Evolutionary conservation across 2,888 invertebrate genomes (phyloP).

Genomic region (Coecobrya sp.): DNA sequence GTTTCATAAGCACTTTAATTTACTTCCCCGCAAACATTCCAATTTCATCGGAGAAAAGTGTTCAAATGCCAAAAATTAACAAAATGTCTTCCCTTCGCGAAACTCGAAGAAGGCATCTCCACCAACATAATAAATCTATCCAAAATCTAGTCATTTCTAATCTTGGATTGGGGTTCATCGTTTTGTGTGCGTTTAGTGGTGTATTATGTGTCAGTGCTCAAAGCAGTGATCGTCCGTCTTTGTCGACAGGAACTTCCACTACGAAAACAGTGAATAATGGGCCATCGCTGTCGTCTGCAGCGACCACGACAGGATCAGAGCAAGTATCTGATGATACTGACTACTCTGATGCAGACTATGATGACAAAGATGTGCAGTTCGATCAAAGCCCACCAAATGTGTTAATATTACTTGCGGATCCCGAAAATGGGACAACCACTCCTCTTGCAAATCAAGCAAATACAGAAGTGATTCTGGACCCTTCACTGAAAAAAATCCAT

Average conservation of each 20-base stretch:
- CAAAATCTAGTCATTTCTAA: slow-evolving; percentile 72
- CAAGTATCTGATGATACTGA: slow-evolving; percentile 63
- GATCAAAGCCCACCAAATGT: slow-evolving; percentile 82
- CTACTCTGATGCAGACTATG: slow-evolving; percentile 80
- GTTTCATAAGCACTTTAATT: neutral
- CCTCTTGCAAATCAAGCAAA: slow-evolving; percentile 79
- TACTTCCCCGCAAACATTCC: neutral
- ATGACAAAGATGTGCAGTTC: slow-evolving; percentile 82
- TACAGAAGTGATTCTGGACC: slow-evolving; percentile 79
- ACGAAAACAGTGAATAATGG: slow-evolving; percentile 58
- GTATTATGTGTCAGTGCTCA: slow-evolving; percentile 65
- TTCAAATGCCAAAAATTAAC: slow-evolving; percentile 10
- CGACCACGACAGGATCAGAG: slow-evolving; percentile 28
- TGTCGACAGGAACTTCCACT: slow-evolving; percentile 31
- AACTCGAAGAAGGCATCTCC: neutral
- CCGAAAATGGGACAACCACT: slow-evolving; percentile 78
- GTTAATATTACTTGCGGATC: slow-evolving; percentile 80
- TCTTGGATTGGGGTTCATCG: neutral
- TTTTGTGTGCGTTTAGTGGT: slow-evolving; percentile 29
- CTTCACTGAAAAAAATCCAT: slow-evolving; percentile 80
- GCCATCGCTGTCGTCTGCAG: neutral
- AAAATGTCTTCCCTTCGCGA: slow-evolving; percentile 38
- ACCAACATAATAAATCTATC: neutral
- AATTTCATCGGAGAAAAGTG: neutral
- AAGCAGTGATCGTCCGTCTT: neutral